phyloP scores from a whole-genome alignment of 1,140 invertebrate species.

The Macrosteles quadrilineatus region DNA sequence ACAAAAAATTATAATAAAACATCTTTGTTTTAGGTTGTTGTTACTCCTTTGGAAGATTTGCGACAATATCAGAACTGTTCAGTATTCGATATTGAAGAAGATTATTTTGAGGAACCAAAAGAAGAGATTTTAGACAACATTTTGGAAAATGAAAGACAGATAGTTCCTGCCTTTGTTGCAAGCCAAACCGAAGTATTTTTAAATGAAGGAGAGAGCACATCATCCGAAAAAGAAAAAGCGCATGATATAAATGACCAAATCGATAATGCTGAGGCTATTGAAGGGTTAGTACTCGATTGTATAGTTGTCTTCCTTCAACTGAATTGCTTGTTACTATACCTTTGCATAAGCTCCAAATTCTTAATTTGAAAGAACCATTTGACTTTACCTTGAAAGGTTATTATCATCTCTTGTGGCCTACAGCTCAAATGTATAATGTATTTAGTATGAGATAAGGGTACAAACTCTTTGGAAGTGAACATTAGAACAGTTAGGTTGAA shows the following conservation, averaged over 20 bases:
- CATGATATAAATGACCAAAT: not conserved
- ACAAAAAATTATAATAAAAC: too few relatives aligned
- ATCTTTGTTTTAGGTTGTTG: not conserved
- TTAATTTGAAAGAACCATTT: too few relatives aligned
- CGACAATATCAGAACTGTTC: not conserved
- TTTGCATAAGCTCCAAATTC: too few relatives aligned
- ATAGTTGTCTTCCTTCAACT: too few relatives aligned
- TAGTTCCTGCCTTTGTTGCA: not conserved
- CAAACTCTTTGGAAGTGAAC: too few relatives aligned
- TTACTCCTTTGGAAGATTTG: not conserved
- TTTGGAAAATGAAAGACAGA: not conserved
- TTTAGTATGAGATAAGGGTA: too few relatives aligned
- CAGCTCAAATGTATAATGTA: too few relatives aligned
- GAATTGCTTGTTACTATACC: too few relatives aligned
- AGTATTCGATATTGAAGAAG: not conserved
- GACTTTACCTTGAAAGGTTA: too few relatives aligned
- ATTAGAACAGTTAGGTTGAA: too few relatives aligned
- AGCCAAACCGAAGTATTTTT: conserved; percentile 5
- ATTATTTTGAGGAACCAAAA: not conserved
- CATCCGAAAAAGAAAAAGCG: not conserved
- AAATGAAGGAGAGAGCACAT: not conserved
- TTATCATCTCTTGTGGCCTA: too few relatives aligned
- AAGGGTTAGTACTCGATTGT: not conserved
- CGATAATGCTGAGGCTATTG: not conserved
- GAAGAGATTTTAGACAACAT: not conserved